These are phyloP conservation scores for Caradrina clavipalpis DNA, from an alignment of 2,888 invertebrate genomes.

Conservation along the genomic window DNA sequence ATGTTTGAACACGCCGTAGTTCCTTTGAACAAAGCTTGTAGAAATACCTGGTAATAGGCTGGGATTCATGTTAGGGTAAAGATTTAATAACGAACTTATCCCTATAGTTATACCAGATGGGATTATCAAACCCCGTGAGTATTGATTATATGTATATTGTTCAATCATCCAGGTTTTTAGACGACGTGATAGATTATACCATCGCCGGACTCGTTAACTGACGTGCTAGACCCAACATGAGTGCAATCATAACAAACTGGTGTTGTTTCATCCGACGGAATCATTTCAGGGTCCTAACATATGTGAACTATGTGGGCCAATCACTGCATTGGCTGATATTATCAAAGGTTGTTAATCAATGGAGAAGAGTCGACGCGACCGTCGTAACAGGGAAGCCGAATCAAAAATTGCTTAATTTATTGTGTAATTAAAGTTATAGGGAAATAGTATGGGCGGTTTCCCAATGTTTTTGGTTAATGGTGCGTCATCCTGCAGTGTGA, in stretches of 20 bases:
- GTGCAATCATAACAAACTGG: constrained; percentile 26
- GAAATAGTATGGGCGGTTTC: too few relatives aligned
- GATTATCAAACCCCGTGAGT: constrained; percentile 53
- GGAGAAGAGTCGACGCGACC: too few relatives aligned
- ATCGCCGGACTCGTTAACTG: constrained; percentile 16
- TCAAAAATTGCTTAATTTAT: too few relatives aligned
- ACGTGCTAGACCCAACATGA: constrained; percentile 5
- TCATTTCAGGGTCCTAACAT: constrained; percentile 22
- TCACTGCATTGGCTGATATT: background rate
- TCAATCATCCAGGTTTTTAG: constrained; percentile 54
- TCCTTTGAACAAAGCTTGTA: constrained; percentile 41
- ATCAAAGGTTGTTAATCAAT: background rate
- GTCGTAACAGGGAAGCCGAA: too few relatives aligned
- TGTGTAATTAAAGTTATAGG: too few relatives aligned
- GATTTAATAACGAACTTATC: constrained; percentile 49
- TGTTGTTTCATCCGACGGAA: constrained; percentile 32
- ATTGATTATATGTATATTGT: constrained; percentile 58
- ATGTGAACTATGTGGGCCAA: background rate
- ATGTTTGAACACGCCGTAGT: background rate
- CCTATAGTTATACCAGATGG: constrained; percentile 55
- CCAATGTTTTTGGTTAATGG: too few relatives aligned
- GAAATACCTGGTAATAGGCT: constrained; percentile 49
- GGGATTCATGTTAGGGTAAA: constrained; percentile 54
- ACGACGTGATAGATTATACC: background rate
- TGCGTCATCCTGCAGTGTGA: too few relatives aligned